Conservation (phyloP, 2,888 invertebrate species). For the Ormyrus pomaceus region DNA sequence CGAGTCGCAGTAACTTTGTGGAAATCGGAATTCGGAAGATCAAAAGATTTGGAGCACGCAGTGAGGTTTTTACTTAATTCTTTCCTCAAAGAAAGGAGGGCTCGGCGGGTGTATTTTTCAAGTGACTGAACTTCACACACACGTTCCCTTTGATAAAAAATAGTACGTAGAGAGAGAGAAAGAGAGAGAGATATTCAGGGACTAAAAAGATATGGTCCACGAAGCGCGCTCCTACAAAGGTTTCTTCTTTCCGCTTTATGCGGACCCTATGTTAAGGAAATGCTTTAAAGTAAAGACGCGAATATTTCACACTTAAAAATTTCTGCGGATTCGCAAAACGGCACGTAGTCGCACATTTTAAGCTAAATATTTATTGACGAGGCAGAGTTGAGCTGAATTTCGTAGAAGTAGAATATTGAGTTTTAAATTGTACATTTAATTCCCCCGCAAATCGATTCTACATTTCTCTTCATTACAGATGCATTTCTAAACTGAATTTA, state of each 20-base stretch:
- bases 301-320: conserved; percentile 44
- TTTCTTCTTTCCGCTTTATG: conserved; percentile 47
- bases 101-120: conserved; percentile 32
- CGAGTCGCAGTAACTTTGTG: background rate
- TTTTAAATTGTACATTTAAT: too few species aligned
- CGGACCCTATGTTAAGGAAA: background rate
- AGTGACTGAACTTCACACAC: conserved; percentile 46
- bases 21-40: conserved; percentile 28
- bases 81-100: conserved; percentile 44
- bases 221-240: conserved; percentile 37
- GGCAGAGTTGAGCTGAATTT: too few species aligned
- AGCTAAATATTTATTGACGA: too few species aligned
- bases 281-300: conserved; percentile 39
- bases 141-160: conserved; percentile 42
- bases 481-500: too few species aligned
- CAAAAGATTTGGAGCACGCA: conserved; percentile 41
- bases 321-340: conserved; percentile 6
- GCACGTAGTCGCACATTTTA: too few species aligned
- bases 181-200: conserved; percentile 39
- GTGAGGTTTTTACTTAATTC: conserved; percentile 42
- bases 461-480: too few species aligned
- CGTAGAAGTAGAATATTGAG: too few species aligned
- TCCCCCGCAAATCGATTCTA: too few species aligned
- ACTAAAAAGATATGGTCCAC: conserved; percentile 43
- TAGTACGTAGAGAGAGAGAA: background rate